phyloP scores from a whole-genome alignment of 2,113 vertebrate genomes.

The Nothobranchius kuhntae region DNA sequence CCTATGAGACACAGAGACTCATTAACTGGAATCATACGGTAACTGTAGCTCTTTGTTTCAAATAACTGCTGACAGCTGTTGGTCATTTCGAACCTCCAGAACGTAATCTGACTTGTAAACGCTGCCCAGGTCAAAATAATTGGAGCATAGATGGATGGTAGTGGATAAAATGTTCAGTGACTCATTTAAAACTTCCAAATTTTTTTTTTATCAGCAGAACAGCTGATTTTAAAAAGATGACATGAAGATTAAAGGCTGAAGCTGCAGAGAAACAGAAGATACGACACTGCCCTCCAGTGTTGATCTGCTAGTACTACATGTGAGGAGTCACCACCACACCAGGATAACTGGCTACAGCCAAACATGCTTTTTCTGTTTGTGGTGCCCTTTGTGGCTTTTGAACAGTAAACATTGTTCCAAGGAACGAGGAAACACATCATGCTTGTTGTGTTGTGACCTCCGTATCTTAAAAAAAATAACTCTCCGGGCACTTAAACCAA shows the following conservation, averaged over 20 bases:
- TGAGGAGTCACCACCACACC: constrained; percentile 32
- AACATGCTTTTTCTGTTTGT: constrained; percentile 65
- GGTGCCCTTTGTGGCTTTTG: constrained; percentile 66
- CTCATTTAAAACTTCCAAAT: constrained; percentile 8
- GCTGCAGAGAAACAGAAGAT: constrained; percentile 28
- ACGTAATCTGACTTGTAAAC: background rate
- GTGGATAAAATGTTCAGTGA: background rate
- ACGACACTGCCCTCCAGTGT: constrained; percentile 75
- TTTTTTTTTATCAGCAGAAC: background rate
- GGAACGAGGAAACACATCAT: constrained; percentile 54
- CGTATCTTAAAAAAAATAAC: constrained; percentile 32
- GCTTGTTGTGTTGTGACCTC: constrained; percentile 59
- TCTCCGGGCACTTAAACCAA: constrained; percentile 22
- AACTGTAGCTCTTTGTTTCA: constrained; percentile 34
- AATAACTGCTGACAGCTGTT: constrained; percentile 47
- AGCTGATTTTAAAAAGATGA: constrained; percentile 3
- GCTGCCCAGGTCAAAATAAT: background rate
- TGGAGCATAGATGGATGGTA: background rate
- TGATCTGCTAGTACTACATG: constrained; percentile 20
- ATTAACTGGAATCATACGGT: constrained; percentile 29
- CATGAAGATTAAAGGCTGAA: constrained; percentile 8
- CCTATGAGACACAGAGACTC: constrained; percentile 26
- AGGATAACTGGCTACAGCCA: constrained; percentile 67
- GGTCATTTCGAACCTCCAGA: constrained; percentile 26
- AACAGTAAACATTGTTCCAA: constrained; percentile 67